These are phyloP conservation scores for Sylvilagus bachmani DNA, from an alignment of 2,113 vertebrate species.

Conservation along the genomic window DNA sequence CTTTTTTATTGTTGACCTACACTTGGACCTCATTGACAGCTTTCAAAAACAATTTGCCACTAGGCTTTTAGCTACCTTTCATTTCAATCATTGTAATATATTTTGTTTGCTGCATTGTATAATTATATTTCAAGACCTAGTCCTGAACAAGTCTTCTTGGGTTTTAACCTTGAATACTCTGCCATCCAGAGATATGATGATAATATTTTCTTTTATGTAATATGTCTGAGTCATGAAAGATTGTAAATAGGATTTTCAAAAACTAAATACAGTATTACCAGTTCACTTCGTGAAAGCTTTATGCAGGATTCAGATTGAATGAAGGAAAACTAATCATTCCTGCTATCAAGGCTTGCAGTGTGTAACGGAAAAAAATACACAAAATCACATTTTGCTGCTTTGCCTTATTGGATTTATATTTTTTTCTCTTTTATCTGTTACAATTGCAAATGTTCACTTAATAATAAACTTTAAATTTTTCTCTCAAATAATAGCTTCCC, in stretches of 20 bases:
- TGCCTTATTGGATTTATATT: background rate
- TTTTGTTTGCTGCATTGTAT: background rate
- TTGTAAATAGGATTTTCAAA: conserved; percentile 53
- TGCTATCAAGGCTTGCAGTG: conserved; percentile 11
- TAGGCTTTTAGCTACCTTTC: conserved; percentile 34
- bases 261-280: background rate
- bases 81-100: conserved; percentile 1
- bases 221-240: conserved; percentile 4
- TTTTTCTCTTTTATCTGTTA: conserved; percentile 47
- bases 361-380: background rate
- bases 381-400: conserved; percentile 51
- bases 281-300: conserved; percentile 1
- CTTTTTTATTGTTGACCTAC: background rate
- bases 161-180: conserved; percentile 34
- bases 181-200: background rate
- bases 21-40: background rate
- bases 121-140: conserved; percentile 46
- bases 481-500: conserved; percentile 34
- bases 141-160: background rate
- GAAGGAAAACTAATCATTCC: conserved; percentile 19
- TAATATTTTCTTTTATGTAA: conserved; percentile 6
- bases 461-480: conserved; percentile 46
- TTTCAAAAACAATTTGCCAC: conserved; percentile 18
- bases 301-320: conserved; percentile 1
- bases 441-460: conserved; percentile 58